Evolutionary conservation across 2,888 invertebrate genomes (phyloP).

Genomic region (Gerris lacustris): DNA sequence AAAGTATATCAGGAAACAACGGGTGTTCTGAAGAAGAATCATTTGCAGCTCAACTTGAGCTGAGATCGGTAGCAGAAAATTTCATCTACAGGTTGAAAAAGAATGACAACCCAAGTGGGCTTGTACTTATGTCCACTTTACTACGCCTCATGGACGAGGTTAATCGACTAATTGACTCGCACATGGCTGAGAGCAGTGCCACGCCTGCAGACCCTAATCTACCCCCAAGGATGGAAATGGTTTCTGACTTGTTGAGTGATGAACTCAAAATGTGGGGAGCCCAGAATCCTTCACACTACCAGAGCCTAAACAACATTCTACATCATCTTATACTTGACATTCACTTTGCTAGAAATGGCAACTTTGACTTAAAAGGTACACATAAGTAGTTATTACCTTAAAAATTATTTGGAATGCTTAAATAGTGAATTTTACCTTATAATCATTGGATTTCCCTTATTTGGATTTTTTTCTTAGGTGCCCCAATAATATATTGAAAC

Average conservation of each 20-base stretch:
- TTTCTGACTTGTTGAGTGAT: conserved; percentile 2
- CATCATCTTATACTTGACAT: not conserved
- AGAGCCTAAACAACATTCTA: not conserved
- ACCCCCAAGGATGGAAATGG: conserved; percentile 5
- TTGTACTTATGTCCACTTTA: not conserved
- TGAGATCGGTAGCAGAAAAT: conserved; percentile 6
- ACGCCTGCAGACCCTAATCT: not conserved
- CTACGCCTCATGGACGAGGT: not conserved
- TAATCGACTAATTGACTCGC: not conserved
- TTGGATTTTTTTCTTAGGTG: no score
- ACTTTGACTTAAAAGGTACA: no score
- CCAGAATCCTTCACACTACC: not conserved
- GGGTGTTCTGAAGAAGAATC: not conserved
- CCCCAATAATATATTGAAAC: no score
- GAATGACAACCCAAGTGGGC: not conserved
- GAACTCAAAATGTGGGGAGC: not conserved
- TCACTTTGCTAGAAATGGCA: not conserved
- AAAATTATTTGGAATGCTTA: no score
- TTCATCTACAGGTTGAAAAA: conserved; percentile 2
- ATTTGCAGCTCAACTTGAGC: conserved; percentile 8
- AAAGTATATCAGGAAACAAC: not conserved
- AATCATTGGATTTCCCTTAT: no score
- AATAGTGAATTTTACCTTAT: no score
- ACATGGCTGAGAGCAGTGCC: not conserved
- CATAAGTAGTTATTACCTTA: no score